Percentiles rank a stretch among this genome's conserved stretches.
phyloP scores from a whole-genome alignment of 2,888 invertebrate species.

The Zeuzera pyrina region DNA sequence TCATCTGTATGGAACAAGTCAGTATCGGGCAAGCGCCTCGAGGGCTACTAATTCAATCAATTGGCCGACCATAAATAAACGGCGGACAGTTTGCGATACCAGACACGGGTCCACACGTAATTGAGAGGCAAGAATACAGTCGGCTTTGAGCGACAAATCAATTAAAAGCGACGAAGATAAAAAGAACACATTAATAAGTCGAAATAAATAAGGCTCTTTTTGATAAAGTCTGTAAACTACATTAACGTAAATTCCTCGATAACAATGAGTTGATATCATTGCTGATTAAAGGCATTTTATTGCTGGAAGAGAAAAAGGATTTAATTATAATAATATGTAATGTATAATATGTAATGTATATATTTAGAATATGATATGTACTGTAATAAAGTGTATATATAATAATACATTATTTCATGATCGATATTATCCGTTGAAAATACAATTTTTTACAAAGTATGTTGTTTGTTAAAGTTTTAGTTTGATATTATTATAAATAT shows the following conservation, averaged over 20 bases:
- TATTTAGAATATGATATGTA: too few relatives aligned
- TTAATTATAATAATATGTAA: too few relatives aligned
- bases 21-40: slow-evolving; percentile 51
- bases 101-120: slow-evolving; percentile 48
- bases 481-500: too few relatives aligned
- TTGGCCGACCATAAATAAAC: slow-evolving; percentile 63
- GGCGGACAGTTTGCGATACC: slow-evolving; percentile 56
- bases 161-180: slow-evolving; percentile 57
- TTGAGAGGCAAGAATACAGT: slow-evolving; percentile 59
- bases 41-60: slow-evolving; percentile 70
- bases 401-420: too few relatives aligned
- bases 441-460: too few relatives aligned
- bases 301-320: too few relatives aligned
- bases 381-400: too few relatives aligned
- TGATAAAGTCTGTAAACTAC: slow-evolving; percentile 22
- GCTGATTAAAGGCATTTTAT: too few relatives aligned
- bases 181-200: slow-evolving; percentile 54
- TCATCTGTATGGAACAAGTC: slow-evolving; percentile 42
- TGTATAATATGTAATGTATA: too few relatives aligned
- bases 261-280: too few relatives aligned
- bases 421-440: too few relatives aligned
- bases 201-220: slow-evolving; percentile 28
- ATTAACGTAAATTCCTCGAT: slow-evolving; percentile 29
- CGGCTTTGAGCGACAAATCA: slow-evolving; percentile 63
- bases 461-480: too few relatives aligned